Evolutionary conservation across 2,797 vertebrate species (phyloP).

Genomic region (Acomys russatus): DNA sequence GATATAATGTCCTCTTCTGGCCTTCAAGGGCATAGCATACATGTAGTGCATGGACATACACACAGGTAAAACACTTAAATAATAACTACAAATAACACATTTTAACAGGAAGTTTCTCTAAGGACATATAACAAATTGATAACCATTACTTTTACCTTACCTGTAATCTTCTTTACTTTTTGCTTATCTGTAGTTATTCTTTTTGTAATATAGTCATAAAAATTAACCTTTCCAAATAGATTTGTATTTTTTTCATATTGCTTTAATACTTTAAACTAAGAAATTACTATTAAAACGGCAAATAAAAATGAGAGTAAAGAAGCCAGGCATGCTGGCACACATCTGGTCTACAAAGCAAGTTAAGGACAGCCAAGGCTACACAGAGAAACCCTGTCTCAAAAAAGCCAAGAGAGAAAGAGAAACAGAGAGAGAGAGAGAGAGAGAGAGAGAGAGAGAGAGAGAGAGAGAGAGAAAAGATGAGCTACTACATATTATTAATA

Average conservation of each 20-base stretch:
- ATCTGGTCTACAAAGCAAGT: no score
- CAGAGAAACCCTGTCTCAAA: no score
- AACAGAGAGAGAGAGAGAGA: no score
- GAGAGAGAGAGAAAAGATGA: neutral
- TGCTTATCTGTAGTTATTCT: conserved; percentile 36
- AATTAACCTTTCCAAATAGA: conserved; percentile 24
- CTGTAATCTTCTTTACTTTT: conserved; percentile 8
- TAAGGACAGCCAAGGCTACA: no score
- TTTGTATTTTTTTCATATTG: conserved; percentile 30
- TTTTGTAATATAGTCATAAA: conserved; percentile 53
- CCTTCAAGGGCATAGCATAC: neutral
- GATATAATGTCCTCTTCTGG: neutral
- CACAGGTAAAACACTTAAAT: neutral
- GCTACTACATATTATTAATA: conserved; percentile 28
- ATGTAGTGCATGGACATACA: neutral
- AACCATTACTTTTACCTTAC: conserved; percentile 43
- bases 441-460: no score
- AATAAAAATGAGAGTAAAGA: neutral
- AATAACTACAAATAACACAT: neutral
- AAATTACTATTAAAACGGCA: conserved; percentile 31
- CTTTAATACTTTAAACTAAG: conserved; percentile 42
- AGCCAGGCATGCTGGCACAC: no score
- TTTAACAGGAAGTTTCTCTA: conserved; percentile 36
- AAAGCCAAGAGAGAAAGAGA: no score
- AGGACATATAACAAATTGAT: conserved; percentile 1